phyloP scores from a whole-genome alignment of 2,113 vertebrate species.

The Tupaia chinensis region DNA sequence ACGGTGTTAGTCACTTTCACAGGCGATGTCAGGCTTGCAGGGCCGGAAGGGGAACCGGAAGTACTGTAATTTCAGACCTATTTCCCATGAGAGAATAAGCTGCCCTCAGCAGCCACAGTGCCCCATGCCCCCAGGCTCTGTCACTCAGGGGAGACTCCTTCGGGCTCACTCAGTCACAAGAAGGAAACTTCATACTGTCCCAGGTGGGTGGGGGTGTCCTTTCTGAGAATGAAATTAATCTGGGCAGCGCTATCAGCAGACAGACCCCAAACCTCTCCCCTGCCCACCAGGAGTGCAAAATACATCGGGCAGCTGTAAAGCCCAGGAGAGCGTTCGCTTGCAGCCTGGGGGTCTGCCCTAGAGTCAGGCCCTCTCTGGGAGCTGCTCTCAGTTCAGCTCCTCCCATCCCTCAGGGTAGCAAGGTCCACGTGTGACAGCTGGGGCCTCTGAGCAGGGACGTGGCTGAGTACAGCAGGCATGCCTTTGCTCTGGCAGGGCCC shows the following conservation, averaged over 20 bases:
- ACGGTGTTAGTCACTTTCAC: conserved; percentile 84
- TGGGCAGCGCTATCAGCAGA: no score
- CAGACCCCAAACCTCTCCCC: no score
- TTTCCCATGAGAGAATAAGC: neutral
- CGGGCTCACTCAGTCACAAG: no score
- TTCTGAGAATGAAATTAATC: no score
- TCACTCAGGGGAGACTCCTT: neutral
- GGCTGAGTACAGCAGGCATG: neutral
- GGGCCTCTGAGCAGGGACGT: neutral
- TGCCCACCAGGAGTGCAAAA: neutral
- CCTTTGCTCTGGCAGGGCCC: neutral
- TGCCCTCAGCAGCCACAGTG: no score
- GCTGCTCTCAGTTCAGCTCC: neutral
- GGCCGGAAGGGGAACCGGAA: neutral
- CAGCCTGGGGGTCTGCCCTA: neutral
- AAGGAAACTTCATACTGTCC: no score
- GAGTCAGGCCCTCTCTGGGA: neutral
- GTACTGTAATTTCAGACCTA: neutral
- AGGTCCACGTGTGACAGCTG: neutral
- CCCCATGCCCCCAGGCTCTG: no score
- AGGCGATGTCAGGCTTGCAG: conserved; percentile 73
- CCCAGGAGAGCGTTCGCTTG: neutral
- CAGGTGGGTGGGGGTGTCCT: no score
- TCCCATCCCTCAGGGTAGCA: no score
- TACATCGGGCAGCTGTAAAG: no score